These are phyloP conservation scores for Coptotermes formosanus DNA, from an alignment of 1,140 invertebrate species.

Conservation along the genomic window DNA sequence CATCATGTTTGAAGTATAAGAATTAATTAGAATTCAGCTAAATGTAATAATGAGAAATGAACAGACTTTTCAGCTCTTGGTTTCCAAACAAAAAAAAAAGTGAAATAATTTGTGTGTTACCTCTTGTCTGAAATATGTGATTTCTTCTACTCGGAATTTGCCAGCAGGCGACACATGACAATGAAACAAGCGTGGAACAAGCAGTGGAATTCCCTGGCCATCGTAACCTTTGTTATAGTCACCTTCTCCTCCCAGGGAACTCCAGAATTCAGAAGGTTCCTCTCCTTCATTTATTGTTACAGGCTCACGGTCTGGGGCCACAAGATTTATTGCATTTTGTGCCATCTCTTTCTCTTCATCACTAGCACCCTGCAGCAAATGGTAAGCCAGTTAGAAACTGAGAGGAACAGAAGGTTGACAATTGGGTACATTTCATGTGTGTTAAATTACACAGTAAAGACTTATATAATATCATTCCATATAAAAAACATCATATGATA, in stretches of 20 bases:
- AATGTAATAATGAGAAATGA: not conserved
- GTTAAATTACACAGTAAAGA: too few relatives aligned
- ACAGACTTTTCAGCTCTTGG: not conserved
- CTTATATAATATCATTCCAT: too few relatives aligned
- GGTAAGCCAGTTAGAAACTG: too few relatives aligned
- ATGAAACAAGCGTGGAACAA: constrained; percentile 62
- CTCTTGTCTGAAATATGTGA: constrained; percentile 62
- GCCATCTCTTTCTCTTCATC: constrained; percentile 65
- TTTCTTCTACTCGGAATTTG: constrained; percentile 66
- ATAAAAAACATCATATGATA: too few relatives aligned
- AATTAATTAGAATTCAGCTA: not conserved
- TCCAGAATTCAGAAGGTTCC: constrained; percentile 75
- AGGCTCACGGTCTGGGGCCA: constrained; percentile 55
- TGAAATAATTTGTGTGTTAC: constrained; percentile 39
- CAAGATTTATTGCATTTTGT: constrained; percentile 50
- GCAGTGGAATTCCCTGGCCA: constrained; percentile 44
- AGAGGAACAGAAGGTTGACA: too few relatives aligned
- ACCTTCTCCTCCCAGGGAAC: constrained; percentile 63
- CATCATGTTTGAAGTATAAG: not conserved
- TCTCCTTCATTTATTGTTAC: constrained; percentile 63
- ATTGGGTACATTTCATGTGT: too few relatives aligned
- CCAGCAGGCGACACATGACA: constrained; percentile 58
- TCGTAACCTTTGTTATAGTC: constrained; percentile 53
- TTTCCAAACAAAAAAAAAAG: constrained; percentile 31
- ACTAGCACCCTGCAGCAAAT: constrained; percentile 55